Base-by-base conservation (phyloP, 1,140 invertebrate genomes). In the Neomicropteryx cornuta region DNA sequence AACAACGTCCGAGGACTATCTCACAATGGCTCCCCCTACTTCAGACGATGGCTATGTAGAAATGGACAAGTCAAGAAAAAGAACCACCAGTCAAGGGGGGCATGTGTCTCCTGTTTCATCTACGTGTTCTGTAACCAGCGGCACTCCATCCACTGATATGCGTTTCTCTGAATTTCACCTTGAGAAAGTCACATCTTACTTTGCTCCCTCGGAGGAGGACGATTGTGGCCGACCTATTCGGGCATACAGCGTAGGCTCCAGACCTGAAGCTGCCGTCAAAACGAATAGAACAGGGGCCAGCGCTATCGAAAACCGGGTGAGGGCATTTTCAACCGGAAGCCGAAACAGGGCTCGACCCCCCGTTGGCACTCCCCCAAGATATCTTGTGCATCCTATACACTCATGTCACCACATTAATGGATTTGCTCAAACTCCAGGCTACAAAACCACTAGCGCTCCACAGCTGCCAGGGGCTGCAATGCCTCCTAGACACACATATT, bases 211-310 rank as follows among this genome's bases (percentile, higher is more conserved):
- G 1, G 77, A 80, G 17, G 76, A 78, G 14, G 70, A 70, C 42
- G n/a, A n/a, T n/a, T n/a, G n/a, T n/a, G n/a, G n/a, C n/a, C 68
- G 83, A 38, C 81, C 80, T 18, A 68, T 72, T 27, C 72, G 89
- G 47, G 83, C 88, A 2, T 92, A 92, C 57, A 91, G 87, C 18
- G 82, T 93, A 31, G 90, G 89, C 5, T 89, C 85, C 18, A 75
- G 77, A 43, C 75, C 79, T n/a, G 76, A 81, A 42, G 53, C 31
- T 52, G 48, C 39, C 46, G 50, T 46, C 50, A 58, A 35, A 31
- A 49, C 2, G 44, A 49, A 32, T 47, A 51, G 14, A 52, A 40
- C 31, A 11, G 38, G 50, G 4, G 52, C 65, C 38, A 49, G 57
- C 36, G 29, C 52, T 30, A 53, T 57, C 35, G 48, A 53, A 23